Base-by-base conservation (phyloP, 2,113 vertebrate genomes). In the Dinomys branickii region DNA sequence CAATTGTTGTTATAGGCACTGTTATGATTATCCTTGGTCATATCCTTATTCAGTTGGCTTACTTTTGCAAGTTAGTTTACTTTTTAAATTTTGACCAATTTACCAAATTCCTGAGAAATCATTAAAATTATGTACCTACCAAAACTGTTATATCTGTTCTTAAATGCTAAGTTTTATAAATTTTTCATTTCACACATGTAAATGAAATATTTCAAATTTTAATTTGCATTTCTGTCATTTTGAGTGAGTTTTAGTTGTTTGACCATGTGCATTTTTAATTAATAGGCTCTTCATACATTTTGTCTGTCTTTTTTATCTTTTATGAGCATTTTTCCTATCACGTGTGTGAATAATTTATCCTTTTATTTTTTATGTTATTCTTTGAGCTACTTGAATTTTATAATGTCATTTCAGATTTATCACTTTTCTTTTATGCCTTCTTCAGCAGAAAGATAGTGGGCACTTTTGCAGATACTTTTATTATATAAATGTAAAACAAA, bases 51-150 rank as follows among this genome's bases (percentile, higher is more conserved):
- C 2, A 44, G 26, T 38, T 92, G 61, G 44, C 75, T 75, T 44
- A 44, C 38, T 75, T 75, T 75, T 24, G 1, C 38, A 44, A 75
- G 71, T 26, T 75, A 41, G 71, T 24, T 44, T 75, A 41, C 38
- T 75, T 75, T 75, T 75, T 9, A 69, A 75, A 75, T 75, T 75
- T 94, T 93, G 59, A 82, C 44, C 20, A 71, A 71, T 87, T 90
- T 92, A 63, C 26, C 67, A 96, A 80, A 80, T 95, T 63, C 56
- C 11, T 77, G 24, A 8, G 54, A 41, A 61, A 44, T 30, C 24
- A 71, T 22, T 87, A 56, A 88, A 83, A 38, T 73, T 87, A 61
- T 83, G 80, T 88, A 11, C 54, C 77, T 16, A 92, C 5, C 8
- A 63, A 44, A 1, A 80, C 16, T 63, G 65, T n/a, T 81, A 77